A percentile compares a stretch with the other conserved stretches of the same genome.
Conservation (phyloP, 2,888 invertebrate species). For the Ectobius pallidus region DNA sequence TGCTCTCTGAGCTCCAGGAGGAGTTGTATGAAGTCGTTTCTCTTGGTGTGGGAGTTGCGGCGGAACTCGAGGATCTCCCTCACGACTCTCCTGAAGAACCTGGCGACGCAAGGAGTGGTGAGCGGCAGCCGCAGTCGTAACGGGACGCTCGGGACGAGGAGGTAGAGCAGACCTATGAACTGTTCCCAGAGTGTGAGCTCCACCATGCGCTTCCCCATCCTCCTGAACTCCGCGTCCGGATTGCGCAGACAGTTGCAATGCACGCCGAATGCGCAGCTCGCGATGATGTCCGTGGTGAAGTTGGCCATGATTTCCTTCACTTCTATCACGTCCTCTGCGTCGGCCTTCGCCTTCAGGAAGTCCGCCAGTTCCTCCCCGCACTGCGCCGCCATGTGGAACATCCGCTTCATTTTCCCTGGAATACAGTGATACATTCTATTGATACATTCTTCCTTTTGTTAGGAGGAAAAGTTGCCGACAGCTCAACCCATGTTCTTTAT, state of each 20-base stretch:
- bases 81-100: neutral
- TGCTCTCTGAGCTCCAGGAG: slow-evolving; percentile 41
- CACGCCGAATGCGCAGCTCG: slow-evolving; percentile 56
- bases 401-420: slow-evolving; percentile 53
- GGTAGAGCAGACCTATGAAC: slow-evolving; percentile 49
- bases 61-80: neutral
- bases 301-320: slow-evolving; percentile 41
- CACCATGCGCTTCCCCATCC: slow-evolving; percentile 47
- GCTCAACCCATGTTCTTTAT: too few species aligned
- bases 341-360: slow-evolving; percentile 40
- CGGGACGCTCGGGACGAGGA: neutral
- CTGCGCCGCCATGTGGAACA: slow-evolving; percentile 49
- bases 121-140: slow-evolving; percentile 33
- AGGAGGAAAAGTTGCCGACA: too few species aligned
- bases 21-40: slow-evolving; percentile 46
- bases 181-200: slow-evolving; percentile 48
- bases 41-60: slow-evolving; percentile 33
- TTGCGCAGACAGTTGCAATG: slow-evolving; percentile 50
- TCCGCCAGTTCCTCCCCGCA: slow-evolving; percentile 46
- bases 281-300: slow-evolving; percentile 49
- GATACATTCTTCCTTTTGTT: slow-evolving; percentile 43
- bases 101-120: neutral
- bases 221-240: slow-evolving; percentile 52
- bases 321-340: slow-evolving; percentile 39
- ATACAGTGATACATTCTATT: slow-evolving; percentile 37